Base-by-base conservation (phyloP, 35 echinoderm and acorn worm species). In the Strongylocentrotus purpuratus region DNA sequence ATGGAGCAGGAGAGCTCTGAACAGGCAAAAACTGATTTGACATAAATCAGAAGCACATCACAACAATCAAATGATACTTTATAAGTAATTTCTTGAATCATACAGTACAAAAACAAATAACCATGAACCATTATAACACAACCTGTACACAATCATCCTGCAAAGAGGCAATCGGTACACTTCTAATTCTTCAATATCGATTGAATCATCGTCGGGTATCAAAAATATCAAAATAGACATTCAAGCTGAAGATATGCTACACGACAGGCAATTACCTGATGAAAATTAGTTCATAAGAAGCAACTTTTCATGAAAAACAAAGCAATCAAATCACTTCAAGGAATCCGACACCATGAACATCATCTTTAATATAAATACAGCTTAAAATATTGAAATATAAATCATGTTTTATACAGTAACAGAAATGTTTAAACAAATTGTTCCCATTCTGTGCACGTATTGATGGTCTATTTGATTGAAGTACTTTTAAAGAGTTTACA, bases 181-280 rank as follows among this genome's bases (percentile, higher is more conserved):
- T 78, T 78, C 28, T 22, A n/a, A 78, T n/a, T 78, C 65, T n/a
- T 78, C 20, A 22, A 78, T 78, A 78, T 78, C 20, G 28, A 28
- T 78, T 78, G 65, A n/a, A 78, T 28, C 28, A 78, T 78, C 20
- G 65, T 78, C 65, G 65, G 20, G 25, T 78, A 78, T 78, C 65
- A 78, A 78, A 78, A 78, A 78, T 78, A 78, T 78, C 22, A 78
- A 78, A 78, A 78, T 78, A 78, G 65, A 78, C 65, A 78, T 28
- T 78, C 28, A 78, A 22, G 65, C 65, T 78, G 22, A 78, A 78
- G 20, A 78, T 78, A 78, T 78, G 65, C 65, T 78, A 78, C 65
- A 78, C 17, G 20, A 70, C 22, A 78, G 5, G 28, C 18, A 31
- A 78, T 10, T 28, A 78, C 17, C 61, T 25, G 65, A 78, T n/a